phyloP scores from a whole-genome alignment of 2,888 invertebrate species.

The Ametastegia equiseti region DNA sequence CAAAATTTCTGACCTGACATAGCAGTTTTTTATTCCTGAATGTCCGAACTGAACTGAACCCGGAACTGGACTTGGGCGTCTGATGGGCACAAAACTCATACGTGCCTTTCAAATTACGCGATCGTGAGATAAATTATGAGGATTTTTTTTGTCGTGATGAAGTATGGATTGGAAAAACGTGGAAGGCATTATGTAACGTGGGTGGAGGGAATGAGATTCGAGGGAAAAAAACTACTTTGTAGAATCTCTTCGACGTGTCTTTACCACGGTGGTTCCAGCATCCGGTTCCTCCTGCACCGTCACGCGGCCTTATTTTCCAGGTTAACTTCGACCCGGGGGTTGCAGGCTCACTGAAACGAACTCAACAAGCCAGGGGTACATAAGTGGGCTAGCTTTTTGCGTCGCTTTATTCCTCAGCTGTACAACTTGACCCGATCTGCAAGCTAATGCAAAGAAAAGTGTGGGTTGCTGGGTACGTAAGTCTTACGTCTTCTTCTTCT shows the following conservation, averaged over 20 bases:
- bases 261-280: background rate
- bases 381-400: conserved; percentile 42
- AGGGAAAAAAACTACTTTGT: background rate
- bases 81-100: too few species aligned
- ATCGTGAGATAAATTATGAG: too few species aligned
- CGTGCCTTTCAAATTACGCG: too few species aligned
- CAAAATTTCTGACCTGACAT: background rate
- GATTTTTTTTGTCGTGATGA: too few species aligned
- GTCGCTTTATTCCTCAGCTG: conserved; percentile 30
- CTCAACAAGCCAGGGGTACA: background rate
- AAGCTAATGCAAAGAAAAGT: conserved; percentile 7
- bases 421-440: conserved; percentile 37
- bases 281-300: background rate
- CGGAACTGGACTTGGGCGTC: too few species aligned
- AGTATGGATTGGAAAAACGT: conserved; percentile 7
- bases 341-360: background rate
- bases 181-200: background rate
- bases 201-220: background rate
- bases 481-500: background rate
- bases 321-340: background rate
- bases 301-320: background rate
- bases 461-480: background rate
- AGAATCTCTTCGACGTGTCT: conserved; percentile 12
- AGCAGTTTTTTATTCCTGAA: too few species aligned
- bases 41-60: too few species aligned